Evolutionary conservation across 2,113 vertebrate species (phyloP).

Genomic region (Heteronetta atricapilla): DNA sequence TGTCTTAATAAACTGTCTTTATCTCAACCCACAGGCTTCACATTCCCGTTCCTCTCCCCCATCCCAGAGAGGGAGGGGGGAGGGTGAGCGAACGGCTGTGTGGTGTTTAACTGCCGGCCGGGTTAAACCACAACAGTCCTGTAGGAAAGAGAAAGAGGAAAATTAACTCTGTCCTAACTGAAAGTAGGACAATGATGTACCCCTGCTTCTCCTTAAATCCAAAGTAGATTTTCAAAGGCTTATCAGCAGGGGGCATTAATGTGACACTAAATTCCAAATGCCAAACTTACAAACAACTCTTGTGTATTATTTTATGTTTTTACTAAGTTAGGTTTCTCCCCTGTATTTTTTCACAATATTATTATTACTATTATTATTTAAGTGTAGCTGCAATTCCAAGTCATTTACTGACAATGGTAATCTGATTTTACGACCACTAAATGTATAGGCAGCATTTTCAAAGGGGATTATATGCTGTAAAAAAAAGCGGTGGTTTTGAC

Average conservation of each 20-base stretch:
- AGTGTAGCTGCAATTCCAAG: neutral
- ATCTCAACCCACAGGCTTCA: too few relatives aligned
- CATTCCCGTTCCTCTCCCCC: too few relatives aligned
- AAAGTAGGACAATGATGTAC: neutral
- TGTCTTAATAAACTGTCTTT: too few relatives aligned
- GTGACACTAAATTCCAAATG: neutral
- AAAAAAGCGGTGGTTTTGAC: neutral
- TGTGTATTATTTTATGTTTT: neutral
- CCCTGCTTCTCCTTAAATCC: neutral
- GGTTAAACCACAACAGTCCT: too few relatives aligned
- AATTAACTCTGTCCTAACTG: too few relatives aligned
- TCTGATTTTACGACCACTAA: neutral
- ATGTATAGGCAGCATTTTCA: neutral
- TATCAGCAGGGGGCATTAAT: constrained; percentile 69
- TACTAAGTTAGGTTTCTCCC: neutral
- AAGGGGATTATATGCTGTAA: neutral
- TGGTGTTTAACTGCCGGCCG: too few relatives aligned
- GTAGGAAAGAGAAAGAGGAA: too few relatives aligned
- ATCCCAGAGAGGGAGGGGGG: too few relatives aligned
- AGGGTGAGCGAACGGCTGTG: too few relatives aligned
- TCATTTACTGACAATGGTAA: neutral
- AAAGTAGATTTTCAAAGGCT: neutral
- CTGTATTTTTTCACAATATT: neutral
- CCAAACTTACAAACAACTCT: neutral
- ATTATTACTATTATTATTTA: too few relatives aligned